A percentile compares a stretch with the other conserved stretches of the same genome.
Conservation (phyloP, 2,113 vertebrate species). For the Hyaena hyaena region DNA sequence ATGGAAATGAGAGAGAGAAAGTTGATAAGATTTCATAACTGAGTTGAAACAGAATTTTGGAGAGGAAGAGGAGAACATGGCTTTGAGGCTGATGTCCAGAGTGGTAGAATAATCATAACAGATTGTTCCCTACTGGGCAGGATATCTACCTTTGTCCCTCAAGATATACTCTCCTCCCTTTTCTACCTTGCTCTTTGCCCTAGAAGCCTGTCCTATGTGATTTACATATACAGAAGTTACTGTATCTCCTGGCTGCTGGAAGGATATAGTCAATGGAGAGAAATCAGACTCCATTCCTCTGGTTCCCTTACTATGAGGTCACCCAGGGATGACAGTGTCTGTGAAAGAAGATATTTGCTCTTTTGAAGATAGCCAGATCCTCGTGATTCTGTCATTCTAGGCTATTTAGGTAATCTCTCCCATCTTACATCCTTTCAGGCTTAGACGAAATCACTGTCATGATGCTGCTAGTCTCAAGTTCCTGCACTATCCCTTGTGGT, state of each 20-base stretch:
- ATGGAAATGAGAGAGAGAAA: background rate
- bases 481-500: background rate
- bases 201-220: background rate
- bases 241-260: background rate
- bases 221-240: background rate
- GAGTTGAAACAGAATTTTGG: background rate
- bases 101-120: background rate
- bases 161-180: background rate
- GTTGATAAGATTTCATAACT: background rate
- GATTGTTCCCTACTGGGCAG: background rate
- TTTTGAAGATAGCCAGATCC: background rate
- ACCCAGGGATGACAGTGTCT: background rate
- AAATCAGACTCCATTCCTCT: background rate
- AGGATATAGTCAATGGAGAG: background rate
- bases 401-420: background rate
- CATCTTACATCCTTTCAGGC: background rate
- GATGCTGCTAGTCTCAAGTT: background rate
- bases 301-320: background rate
- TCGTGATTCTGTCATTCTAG: background rate
- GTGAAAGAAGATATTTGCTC: background rate
- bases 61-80: background rate
- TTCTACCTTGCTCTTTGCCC: background rate
- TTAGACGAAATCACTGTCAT: background rate
- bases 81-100: background rate
- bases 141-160: background rate